Percentiles rank a stretch among this genome's conserved stretches.
These are phyloP conservation scores for Sialis fuliginosa DNA, from an alignment of 2,888 invertebrate species.

Conservation along the genomic window DNA sequence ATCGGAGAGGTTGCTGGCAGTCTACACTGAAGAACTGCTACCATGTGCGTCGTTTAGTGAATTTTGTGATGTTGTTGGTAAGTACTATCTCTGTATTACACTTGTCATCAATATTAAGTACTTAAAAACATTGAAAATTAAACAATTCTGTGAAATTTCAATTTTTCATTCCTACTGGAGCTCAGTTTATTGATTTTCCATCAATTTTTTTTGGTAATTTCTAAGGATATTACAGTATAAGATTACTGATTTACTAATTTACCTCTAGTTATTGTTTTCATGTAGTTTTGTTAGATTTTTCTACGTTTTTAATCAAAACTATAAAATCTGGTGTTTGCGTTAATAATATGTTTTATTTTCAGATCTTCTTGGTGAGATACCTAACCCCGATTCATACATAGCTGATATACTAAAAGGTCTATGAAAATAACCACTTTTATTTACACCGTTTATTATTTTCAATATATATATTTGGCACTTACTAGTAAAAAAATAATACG, in stretches of 20 bases:
- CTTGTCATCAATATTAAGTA: neutral
- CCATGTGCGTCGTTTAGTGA: slow-evolving; percentile 81
- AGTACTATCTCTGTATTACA: slow-evolving; percentile 15
- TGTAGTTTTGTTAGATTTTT: too few species aligned
- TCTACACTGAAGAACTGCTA: slow-evolving; percentile 75
- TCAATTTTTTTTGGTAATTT: too few species aligned
- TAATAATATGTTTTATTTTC: slow-evolving; percentile 16
- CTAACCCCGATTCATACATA: slow-evolving; percentile 43
- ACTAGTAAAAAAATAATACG: too few species aligned
- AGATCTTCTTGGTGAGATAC: slow-evolving; percentile 48
- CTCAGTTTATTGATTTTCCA: too few species aligned
- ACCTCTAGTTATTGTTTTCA: too few species aligned
- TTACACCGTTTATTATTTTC: neutral
- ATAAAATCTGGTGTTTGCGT: too few species aligned
- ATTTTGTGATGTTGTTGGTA: slow-evolving; percentile 83
- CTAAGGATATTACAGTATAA: too few species aligned
- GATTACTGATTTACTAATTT: too few species aligned
- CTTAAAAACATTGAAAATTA: neutral
- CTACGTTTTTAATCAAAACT: too few species aligned
- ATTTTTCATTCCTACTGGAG: too few species aligned
- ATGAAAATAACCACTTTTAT: slow-evolving; percentile 7
- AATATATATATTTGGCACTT: neutral
- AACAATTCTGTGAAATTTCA: neutral
- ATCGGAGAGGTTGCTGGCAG: slow-evolving; percentile 63
- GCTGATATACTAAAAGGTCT: slow-evolving; percentile 31